phyloP scores from a whole-genome alignment of 2,113 vertebrate genomes.

The Geothlypis trichas region DNA sequence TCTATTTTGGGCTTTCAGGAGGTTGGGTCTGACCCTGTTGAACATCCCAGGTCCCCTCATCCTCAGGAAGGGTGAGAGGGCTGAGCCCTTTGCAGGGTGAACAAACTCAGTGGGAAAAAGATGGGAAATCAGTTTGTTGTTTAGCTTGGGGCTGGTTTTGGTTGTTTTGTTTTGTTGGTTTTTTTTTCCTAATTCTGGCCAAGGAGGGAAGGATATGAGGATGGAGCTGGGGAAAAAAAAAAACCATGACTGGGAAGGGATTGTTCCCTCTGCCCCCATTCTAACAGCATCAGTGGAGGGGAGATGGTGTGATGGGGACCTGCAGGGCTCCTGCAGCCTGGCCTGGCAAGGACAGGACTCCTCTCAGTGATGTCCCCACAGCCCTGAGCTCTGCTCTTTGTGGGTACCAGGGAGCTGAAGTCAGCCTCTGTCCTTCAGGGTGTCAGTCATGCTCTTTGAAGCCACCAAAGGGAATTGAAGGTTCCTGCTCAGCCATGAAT shows the following conservation, averaged over 20 bases:
- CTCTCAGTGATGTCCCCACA: accelerated
- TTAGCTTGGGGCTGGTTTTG: background rate
- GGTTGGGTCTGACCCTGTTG: background rate
- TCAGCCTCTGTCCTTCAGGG: background rate
- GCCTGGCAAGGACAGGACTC: background rate
- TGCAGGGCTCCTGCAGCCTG: background rate
- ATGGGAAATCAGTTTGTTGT: background rate
- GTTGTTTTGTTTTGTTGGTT: background rate
- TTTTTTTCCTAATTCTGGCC: background rate
- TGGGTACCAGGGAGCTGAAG: background rate
- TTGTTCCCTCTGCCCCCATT: background rate
- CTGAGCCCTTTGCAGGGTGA: background rate
- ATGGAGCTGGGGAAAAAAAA: background rate
- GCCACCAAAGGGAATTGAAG: background rate
- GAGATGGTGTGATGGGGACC: background rate
- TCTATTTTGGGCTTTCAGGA: background rate
- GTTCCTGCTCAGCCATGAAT: background rate
- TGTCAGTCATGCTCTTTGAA: background rate
- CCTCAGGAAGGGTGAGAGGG: background rate
- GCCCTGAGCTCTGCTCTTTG: background rate
- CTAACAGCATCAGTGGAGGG: background rate
- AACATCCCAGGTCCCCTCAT: accelerated
- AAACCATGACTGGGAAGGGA: background rate
- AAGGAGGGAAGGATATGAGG: background rate
- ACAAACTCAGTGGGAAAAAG: background rate